Conservation (phyloP, 1,140 invertebrate species). For the Drosophila rufa region DNA sequence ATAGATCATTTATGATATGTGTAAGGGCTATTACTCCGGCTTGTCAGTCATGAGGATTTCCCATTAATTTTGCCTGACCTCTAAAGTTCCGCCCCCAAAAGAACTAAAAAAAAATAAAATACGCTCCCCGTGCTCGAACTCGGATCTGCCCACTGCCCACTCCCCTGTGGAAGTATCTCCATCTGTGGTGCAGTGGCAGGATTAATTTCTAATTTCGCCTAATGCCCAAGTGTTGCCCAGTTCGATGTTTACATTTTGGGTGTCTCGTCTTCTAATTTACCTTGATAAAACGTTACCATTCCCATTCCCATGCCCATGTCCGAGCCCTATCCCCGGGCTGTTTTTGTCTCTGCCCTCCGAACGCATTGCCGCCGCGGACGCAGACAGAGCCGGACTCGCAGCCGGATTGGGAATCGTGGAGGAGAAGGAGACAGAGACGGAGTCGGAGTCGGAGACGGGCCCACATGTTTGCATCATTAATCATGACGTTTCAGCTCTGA, state of each 20-base stretch:
- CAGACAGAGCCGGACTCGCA: slow-evolving; percentile 36
- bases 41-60: slow-evolving; percentile 50
- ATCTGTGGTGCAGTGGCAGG: slow-evolving; percentile 48
- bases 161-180: slow-evolving; percentile 30
- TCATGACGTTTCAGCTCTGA: slow-evolving; percentile 83
- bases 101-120: slow-evolving; percentile 10
- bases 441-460: slow-evolving; percentile 54
- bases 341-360: slow-evolving; percentile 57
- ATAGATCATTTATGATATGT: slow-evolving; percentile 44
- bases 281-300: slow-evolving; percentile 62
- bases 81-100: slow-evolving; percentile 43
- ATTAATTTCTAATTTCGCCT: slow-evolving; percentile 65
- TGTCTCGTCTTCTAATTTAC: slow-evolving; percentile 62
- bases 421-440: slow-evolving; percentile 43
- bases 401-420: slow-evolving; percentile 36
- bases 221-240: slow-evolving; percentile 48
- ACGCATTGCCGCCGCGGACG: slow-evolving; percentile 38
- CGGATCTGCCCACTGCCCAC: slow-evolving; percentile 8
- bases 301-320: slow-evolving; percentile 38
- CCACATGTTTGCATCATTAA: slow-evolving; percentile 83
- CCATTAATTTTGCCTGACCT: slow-evolving; percentile 50
- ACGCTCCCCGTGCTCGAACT: slow-evolving; percentile 18
- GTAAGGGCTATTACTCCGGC: slow-evolving; percentile 31
- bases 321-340: slow-evolving; percentile 55
- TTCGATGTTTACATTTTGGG: slow-evolving; percentile 52